phyloP scores from a whole-genome alignment of 2,113 vertebrate genomes.

The Oceanodroma tethys region DNA sequence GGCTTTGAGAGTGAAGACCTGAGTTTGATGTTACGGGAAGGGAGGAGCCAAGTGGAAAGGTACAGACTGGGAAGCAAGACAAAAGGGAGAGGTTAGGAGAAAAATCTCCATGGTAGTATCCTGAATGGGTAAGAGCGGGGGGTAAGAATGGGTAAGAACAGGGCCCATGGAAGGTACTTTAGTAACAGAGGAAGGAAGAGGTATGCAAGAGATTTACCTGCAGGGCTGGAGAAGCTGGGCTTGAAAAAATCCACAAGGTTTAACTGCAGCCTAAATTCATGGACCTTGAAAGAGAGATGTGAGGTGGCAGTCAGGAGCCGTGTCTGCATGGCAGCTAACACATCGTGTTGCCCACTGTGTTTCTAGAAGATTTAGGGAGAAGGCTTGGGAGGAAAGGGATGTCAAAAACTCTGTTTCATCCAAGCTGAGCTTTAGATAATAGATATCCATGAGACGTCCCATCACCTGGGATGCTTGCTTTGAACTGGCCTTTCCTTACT shows the following conservation, averaged over 20 bases:
- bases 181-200: background rate
- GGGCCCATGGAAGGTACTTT: background rate
- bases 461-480: background rate
- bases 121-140: background rate
- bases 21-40: background rate
- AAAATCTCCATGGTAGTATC: background rate
- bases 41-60: background rate
- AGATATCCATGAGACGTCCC: background rate
- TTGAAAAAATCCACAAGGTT: background rate
- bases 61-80: background rate
- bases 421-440: background rate
- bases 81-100: background rate
- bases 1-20: background rate
- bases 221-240: background rate
- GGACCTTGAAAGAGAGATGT: background rate
- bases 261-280: background rate
- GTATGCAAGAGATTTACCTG: background rate
- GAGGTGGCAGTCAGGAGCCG: background rate
- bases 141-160: no score
- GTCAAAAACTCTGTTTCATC: background rate
- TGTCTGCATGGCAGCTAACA: background rate
- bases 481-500: background rate
- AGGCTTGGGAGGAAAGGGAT: background rate
- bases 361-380: background rate
- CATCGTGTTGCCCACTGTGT: fast-evolving